These are phyloP conservation scores for Epinephelus moara DNA, from an alignment of 2,113 vertebrate genomes.

Conservation along the genomic window DNA sequence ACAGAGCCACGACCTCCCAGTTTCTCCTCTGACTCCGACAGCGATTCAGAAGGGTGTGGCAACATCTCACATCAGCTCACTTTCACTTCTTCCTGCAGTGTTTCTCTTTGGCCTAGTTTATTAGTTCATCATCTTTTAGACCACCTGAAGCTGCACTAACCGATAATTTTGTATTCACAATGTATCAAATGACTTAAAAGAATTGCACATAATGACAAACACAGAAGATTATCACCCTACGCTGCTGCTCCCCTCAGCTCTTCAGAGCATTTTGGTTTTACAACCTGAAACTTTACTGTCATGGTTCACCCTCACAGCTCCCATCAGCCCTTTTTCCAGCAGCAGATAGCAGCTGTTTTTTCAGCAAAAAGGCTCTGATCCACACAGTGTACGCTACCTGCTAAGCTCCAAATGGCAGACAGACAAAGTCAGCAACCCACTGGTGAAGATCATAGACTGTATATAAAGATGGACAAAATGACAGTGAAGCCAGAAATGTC, in stretches of 20 bases:
- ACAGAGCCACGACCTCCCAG: constrained; percentile 68
- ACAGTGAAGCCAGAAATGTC: no score
- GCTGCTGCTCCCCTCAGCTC: background rate
- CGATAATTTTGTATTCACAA: background rate
- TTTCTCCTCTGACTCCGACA: constrained; percentile 47
- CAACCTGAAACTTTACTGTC: background rate
- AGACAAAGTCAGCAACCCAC: no score
- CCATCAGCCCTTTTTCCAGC: no score
- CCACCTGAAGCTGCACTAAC: background rate
- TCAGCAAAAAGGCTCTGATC: no score
- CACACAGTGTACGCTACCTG: no score
- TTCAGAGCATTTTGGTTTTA: background rate
- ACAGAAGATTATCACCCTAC: background rate
- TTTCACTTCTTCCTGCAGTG: background rate
- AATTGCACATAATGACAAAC: background rate
- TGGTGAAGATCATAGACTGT: no score
- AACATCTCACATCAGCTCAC: background rate
- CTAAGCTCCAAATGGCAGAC: no score
- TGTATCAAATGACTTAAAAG: background rate
- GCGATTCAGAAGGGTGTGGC: constrained; percentile 34
- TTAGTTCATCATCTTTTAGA: background rate
- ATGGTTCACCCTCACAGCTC: no score
- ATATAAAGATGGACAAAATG: no score
- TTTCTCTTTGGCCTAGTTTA: background rate
- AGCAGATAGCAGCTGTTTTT: no score